Base-by-base conservation (phyloP, 2,113 vertebrate genomes). In the Tenrec ecaudatus region DNA sequence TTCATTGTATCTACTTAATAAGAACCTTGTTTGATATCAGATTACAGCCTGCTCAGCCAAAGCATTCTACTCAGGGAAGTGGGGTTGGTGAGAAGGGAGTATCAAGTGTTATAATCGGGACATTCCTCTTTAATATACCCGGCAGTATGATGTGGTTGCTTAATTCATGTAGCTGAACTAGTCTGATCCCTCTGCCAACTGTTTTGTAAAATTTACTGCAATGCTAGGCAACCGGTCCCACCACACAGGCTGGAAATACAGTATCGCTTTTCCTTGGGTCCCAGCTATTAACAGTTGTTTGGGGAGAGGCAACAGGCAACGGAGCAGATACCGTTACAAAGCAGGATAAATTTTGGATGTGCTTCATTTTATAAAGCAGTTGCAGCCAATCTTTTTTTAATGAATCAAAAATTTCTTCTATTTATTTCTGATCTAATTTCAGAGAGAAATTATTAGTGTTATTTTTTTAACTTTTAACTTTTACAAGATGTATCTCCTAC, bases 51-150 rank as follows among this genome's bases (percentile, higher is more conserved):
- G 95, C 96, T 98, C 98, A 97, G 98, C 98, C 98, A 97, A 98
- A 97, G 97, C 82, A 82, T 98, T 97, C 96, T 97, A 98, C 98
- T 98, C 98, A 98, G 97, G 98, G 98, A 98, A 98, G 97, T 94
- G 82, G 96, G 97, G 90, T 97, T 95, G 97, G 97, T 96, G 92
- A 98, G 98, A 97, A 95, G 98, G 98, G 98, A 98, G 97, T 99
- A 99, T 99, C 99, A 91, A 97, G 98, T 98, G 98, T 97, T 98
- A 95, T 98, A 98, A 98, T 98, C 98, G 98, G 98, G 98, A 99
- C 98, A 99, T 99, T 98, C 98, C 98, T 98, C 92, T 96, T 97
- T 98, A 98, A 98, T 98, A 98, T 97, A 98, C 98, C 98, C 98
- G 96, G 97, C 97, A 97, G 98, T 98, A 97, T 97, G 98, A 96